Evolutionary conservation across 1,140 invertebrate species (phyloP), one percentile per base, ranked within the genome.

Genomic region (Augochlora pura): DNA sequence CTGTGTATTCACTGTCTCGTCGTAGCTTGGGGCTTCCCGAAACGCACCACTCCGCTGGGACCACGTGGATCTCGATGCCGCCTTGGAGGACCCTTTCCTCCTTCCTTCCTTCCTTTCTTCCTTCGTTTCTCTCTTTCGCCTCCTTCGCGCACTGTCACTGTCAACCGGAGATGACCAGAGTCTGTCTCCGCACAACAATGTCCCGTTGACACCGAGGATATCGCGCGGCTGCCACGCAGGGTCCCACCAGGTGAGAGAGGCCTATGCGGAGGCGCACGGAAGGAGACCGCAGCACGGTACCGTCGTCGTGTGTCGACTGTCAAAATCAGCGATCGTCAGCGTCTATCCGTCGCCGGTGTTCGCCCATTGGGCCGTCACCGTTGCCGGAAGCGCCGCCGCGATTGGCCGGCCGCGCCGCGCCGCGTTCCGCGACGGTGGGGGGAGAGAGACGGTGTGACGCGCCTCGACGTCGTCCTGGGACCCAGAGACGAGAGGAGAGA

Each of bases 351-450:
- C 77, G 85, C 63, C 67, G 67, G 67, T 73, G 81, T 64, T 42
- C 80, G 85, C 65, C 78, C 70, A 87, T 87, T 87, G 85, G 85
- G 82, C 72, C 77, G 79, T 72, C 80, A 62, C 71, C 77, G 80
- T 82, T 77, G 84, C 85, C 87, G 85, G 86, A 87, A 89, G 86
- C 87, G 86, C 68, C 70, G 60, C 67, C 82, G 71, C 80, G 69
- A 77, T 80, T 88, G 90, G 86, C 80, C 73, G 49, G 16, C 68
- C 14, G 62, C 12, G 38, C 64, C 42, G 57, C 75, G 72, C 80
- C 32, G 42, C 77, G 18, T 49, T 75, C 73, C 67, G 25, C n/a
- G 49, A 10, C 65, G 70, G 80, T 68, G 81, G 78, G 81, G 68
- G 21, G n/a, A 18, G 80, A 79, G 83, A 76, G 75, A 70, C 67